Percentiles rank a stretch among this genome's conserved stretches.
phyloP scores from a whole-genome alignment of 1,140 invertebrate genomes.

The Zaprionus camerounensis region DNA sequence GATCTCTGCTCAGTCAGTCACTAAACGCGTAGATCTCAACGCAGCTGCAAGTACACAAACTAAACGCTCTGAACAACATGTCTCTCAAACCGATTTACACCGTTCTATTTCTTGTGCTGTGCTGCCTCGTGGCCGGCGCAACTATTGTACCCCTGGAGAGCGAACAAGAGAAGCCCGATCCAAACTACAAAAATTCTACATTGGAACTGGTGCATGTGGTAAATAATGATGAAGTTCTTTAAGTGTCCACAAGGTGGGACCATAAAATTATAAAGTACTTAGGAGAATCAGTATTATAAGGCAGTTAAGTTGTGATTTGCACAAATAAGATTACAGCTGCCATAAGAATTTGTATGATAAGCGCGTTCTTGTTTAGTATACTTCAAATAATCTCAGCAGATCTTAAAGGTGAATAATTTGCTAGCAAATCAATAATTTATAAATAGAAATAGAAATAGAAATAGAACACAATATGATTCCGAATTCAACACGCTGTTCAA shows the following conservation, averaged over 20 bases:
- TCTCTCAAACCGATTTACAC: constrained; percentile 21
- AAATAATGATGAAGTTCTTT: constrained; percentile 28
- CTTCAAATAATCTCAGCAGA: background rate
- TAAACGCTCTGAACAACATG: constrained; percentile 33
- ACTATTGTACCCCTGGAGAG: constrained; percentile 29
- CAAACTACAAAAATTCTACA: constrained; percentile 35
- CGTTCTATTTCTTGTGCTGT: constrained; percentile 30
- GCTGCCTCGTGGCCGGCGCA: constrained; percentile 25
- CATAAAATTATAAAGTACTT: constrained; percentile 32
- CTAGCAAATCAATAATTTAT: background rate
- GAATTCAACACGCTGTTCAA: background rate
- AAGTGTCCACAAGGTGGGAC: constrained; percentile 6
- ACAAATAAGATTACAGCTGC: background rate
- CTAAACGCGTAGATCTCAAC: constrained; percentile 51
- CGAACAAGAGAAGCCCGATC: constrained; percentile 5
- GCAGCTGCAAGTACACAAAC: constrained; percentile 35
- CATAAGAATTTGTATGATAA: background rate
- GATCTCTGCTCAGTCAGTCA: constrained; percentile 62
- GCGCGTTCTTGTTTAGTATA: background rate
- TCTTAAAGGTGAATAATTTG: background rate
- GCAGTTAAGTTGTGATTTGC: constrained; percentile 4
- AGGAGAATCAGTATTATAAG: constrained; percentile 21
- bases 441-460: background rate
- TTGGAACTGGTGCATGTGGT: constrained; percentile 69
- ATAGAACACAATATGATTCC: background rate